Evolutionary conservation across 1,140 invertebrate species (phyloP).

Genomic region (Dufourea novaeangliae): DNA sequence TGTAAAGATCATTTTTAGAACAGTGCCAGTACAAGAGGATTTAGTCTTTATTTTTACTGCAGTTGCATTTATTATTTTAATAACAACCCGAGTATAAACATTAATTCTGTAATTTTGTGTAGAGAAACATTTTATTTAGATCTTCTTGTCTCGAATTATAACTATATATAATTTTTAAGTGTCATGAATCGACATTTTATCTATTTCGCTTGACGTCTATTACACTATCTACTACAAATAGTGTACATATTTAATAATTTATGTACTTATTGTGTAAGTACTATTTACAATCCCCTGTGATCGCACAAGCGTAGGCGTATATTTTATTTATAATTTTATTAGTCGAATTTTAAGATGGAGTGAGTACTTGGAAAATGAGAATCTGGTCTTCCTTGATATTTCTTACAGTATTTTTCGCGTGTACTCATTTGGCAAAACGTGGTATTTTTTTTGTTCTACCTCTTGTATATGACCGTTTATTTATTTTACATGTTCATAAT

Average conservation of each 20-base stretch:
- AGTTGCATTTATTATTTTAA: conserved; percentile 22
- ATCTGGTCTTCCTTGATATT: not conserved
- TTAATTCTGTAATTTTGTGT: not conserved
- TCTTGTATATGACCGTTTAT: conserved; percentile 26
- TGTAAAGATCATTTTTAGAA: not conserved
- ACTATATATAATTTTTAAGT: not conserved
- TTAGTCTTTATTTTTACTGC: conserved; percentile 9
- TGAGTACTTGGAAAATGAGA: not conserved
- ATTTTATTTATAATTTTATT: conserved; percentile 29
- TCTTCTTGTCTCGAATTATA: not conserved
- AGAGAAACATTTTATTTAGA: not conserved
- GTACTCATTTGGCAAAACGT: not conserved
- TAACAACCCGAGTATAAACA: conserved; percentile 15
- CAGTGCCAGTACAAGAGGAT: conserved; percentile 14
- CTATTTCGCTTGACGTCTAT: conserved; percentile 5
- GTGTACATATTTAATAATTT: conserved; percentile 20
- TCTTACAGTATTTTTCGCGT: not conserved
- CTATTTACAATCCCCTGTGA: conserved; percentile 14
- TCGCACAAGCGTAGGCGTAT: conserved; percentile 14
- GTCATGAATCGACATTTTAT: not conserved
- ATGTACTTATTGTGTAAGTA: conserved; percentile 44
- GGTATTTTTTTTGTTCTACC: conserved; percentile 33
- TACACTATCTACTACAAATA: not conserved
- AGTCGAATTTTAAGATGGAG: not conserved
- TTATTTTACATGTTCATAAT: conserved; percentile 32